These are phyloP conservation scores for Chrysolina americana DNA, from an alignment of 2,888 invertebrate genomes.

Conservation along the genomic window DNA sequence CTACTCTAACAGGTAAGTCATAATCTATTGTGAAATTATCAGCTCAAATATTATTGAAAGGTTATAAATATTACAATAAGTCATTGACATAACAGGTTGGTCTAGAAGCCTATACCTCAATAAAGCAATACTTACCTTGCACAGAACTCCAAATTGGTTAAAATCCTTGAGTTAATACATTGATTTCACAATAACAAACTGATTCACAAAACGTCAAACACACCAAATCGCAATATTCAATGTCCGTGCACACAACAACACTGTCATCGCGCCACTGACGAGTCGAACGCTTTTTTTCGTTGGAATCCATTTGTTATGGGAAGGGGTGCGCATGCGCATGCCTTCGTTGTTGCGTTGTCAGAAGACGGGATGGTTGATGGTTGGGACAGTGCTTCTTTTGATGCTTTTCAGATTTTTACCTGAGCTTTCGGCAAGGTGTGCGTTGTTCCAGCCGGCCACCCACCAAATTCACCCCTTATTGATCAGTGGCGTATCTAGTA, in stretches of 20 bases:
- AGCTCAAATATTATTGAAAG: conserved; percentile 45
- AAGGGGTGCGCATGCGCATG: conserved; percentile 11
- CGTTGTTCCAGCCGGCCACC: conserved; percentile 61
- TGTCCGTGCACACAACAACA: conserved; percentile 48
- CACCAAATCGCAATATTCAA: conserved; percentile 40
- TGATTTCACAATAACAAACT: conserved; percentile 46
- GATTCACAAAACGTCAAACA: conserved; percentile 43
- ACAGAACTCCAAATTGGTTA: conserved; percentile 42
- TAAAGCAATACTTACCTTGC: conserved; percentile 46
- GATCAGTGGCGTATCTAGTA: conserved; percentile 16
- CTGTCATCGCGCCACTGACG: conserved; percentile 55
- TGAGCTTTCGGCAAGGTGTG: conserved; percentile 52
- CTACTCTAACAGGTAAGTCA: conserved; percentile 29
- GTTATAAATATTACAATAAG: conserved; percentile 50
- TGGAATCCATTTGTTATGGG: conserved; percentile 50
- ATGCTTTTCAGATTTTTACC: conserved; percentile 50
- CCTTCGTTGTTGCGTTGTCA: background rate
- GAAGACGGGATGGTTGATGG: conserved; percentile 24
- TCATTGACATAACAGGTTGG: conserved; percentile 45
- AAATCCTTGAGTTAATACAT: conserved; percentile 45
- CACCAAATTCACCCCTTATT: conserved; percentile 52
- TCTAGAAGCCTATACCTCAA: background rate
- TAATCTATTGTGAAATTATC: conserved; percentile 37
- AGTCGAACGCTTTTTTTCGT: conserved; percentile 29
- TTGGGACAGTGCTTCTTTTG: conserved; percentile 40